These are phyloP conservation scores for Cyanoderma ruficeps DNA, from an alignment of 2,113 vertebrate genomes.

Conservation along the genomic window DNA sequence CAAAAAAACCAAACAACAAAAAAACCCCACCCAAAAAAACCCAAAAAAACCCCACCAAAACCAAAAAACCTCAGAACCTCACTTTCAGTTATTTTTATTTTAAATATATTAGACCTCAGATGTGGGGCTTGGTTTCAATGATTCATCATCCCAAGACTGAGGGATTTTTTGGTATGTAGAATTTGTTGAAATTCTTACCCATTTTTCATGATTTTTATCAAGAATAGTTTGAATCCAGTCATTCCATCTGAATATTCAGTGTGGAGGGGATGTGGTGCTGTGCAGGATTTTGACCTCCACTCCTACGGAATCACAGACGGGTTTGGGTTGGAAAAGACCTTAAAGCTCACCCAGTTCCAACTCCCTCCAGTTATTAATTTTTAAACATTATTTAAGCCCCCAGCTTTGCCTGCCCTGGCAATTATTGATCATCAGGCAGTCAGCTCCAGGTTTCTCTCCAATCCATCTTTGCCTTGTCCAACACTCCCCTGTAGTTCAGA, in stretches of 20 bases:
- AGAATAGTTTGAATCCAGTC: background rate
- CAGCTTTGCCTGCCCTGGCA: background rate
- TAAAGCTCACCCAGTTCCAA: background rate
- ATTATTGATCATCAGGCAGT: background rate
- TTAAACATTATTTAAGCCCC: background rate
- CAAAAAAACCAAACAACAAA: too few species aligned
- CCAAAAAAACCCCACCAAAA: too few species aligned
- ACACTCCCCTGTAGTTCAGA: accelerated
- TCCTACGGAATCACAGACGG: background rate
- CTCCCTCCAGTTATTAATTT: background rate
- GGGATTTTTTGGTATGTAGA: accelerated
- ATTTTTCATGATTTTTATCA: background rate
- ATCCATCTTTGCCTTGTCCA: background rate
- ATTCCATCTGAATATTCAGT: background rate
- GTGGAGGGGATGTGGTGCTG: background rate
- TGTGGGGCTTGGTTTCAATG: background rate
- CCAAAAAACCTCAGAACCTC: background rate
- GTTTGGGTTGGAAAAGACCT: background rate
- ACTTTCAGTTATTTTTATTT: background rate
- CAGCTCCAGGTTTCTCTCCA: background rate
- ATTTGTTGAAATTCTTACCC: background rate
- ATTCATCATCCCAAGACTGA: background rate
- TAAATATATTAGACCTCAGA: background rate
- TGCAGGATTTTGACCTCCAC: background rate
- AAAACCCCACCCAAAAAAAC: too few species aligned